Base-by-base conservation (phyloP, 1,140 invertebrate genomes). In the Bacillus rossius region DNA sequence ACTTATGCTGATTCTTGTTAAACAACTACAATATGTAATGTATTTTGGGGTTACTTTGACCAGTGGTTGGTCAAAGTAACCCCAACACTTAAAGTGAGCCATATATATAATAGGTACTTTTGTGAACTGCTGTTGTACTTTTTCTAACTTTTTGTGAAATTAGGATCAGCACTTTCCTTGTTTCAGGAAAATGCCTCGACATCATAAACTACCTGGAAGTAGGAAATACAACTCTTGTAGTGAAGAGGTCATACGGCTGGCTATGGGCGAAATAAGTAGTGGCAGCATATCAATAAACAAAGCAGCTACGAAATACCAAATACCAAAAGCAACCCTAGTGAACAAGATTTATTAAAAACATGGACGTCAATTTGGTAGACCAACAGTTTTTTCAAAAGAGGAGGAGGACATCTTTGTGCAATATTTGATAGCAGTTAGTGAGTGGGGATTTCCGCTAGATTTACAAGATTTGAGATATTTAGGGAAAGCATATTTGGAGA, bases 391-490 rank as follows among this genome's bases (percentile, higher is more conserved):
- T 45, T 45, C 43, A 20, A 25, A 19, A 19, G 43, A 20, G 23
- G 43, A 45, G 23, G 43, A 45, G 23, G 23, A 45, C 23, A 25
- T 8, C 17, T 45, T 45, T 45, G 43, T 45, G 17, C 43, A 45
- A 45, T 19, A 19, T 45, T 25, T 45, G 17, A 25, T 45, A 20
- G 43, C 23, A 20, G 17, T 19, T 25, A 25, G 17, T 45, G 67
- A 69, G 26, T 72, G 67, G 66, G 66, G 68, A 22, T 70, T 69
- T 48, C 68, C 67, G 10, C 38, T 71, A 10, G 59, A 63, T 57
- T 38, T 60, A 16, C 19, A 38, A 7, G 64, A 69, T 58, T 17
- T 68, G n/a, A 50, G 67, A 38, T 59, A 55, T 23, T 52, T 67
- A 20, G 51, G 65, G 14, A 69, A 71, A 65, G 61, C 25, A 17